Base-by-base conservation (phyloP, 2,888 invertebrate species). In the Macrosoma leucophasiata region DNA sequence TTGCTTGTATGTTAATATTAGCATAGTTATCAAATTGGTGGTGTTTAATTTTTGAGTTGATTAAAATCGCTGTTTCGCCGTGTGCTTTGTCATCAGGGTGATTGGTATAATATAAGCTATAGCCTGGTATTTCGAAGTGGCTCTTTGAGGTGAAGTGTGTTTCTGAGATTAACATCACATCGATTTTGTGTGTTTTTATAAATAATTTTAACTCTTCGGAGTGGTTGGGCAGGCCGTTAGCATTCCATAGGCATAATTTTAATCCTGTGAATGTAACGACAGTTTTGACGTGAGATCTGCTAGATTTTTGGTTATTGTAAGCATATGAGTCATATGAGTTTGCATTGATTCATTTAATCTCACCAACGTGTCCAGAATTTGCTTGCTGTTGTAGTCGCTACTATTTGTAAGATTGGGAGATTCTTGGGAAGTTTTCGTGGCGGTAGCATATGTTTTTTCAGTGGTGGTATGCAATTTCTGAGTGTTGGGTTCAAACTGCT, bases 171-270 rank as follows among this genome's bases (percentile, higher is more conserved):
- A 28, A 12, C 28, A 28, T 28, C 5, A 28, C 12, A 8, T 28
- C 28, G 9, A 28, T 36, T n/a, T 43, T 11, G 8, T 41, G 23
- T 33, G 18, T 29, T 18, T 30, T 23, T 28, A 43, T 26, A 21
- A 41, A 43, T 4, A 15, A 27, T 33, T 38, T 38, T 27, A 41
- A 35, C 27, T 43, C 39, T 6, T 35, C 9, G 2, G 32, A 29
- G 30, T 43, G 43, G 12, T 43, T 31, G 28, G 43, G 18, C 13
- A 37, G 28, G 15, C 39, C 39, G 30, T 43, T 43, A 26, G 43
- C 43, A 39, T 39, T 38, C 38, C 41, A 44, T 13, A 34, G 14
- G 13, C 26, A 29, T 13, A 36, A 15, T 11, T 36, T 36, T 36
- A 29, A 10, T n/a, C 24, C 7, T 8, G 24, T 17, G 26, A 29